Percentiles rank a stretch among this genome's conserved stretches.
Evolutionary conservation across 2,797 vertebrate genomes (phyloP).

Genomic region (Hafferia zeledoni): DNA sequence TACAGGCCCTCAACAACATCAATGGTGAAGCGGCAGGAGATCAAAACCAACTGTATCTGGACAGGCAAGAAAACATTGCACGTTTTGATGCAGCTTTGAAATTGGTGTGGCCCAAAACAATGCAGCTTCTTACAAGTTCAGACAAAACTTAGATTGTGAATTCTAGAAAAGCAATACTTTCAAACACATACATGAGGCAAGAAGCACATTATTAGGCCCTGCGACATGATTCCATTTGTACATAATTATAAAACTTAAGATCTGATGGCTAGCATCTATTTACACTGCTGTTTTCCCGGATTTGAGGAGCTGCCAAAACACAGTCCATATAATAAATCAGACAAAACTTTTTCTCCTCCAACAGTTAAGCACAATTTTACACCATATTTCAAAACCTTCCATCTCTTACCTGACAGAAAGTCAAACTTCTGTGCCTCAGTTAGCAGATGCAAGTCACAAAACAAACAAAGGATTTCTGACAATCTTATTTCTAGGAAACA

Average conservation of each 20-base stretch:
- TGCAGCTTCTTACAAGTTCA: slow-evolving; percentile 11
- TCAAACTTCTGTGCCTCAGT: neutral
- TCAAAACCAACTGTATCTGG: neutral
- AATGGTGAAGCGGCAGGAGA: neutral
- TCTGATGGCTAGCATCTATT: neutral
- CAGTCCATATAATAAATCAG: neutral
- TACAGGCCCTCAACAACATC: neutral
- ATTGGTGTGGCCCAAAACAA: neutral
- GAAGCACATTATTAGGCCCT: neutral
- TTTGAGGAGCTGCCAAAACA: neutral
- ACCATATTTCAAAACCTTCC: neutral
- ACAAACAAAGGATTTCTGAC: neutral
- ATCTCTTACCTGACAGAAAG: neutral
- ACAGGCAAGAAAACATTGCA: neutral
- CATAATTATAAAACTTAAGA: neutral
- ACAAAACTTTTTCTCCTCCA: neutral
- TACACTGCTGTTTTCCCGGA: neutral
- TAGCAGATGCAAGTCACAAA: neutral
- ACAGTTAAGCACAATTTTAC: neutral
- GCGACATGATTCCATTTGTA: neutral
- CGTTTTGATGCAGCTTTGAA: neutral
- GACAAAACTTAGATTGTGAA: neutral
- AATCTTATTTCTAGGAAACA: slow-evolving; percentile 2
- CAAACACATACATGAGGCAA: neutral
- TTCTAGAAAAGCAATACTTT: neutral